Base-by-base conservation (phyloP, 2,888 invertebrate genomes). In the Meghimatium bilineatum region DNA sequence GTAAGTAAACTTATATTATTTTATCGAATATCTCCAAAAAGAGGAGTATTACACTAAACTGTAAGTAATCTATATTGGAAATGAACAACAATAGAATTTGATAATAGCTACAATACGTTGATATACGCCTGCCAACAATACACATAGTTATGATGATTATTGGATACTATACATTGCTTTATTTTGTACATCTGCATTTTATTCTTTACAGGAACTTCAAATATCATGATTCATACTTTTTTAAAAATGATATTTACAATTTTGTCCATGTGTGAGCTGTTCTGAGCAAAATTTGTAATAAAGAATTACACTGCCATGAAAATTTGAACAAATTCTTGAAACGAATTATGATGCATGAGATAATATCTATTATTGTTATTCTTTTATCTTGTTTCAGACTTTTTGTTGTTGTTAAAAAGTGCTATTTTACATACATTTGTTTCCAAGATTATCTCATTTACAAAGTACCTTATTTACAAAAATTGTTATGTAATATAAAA, bases 391-490 rank as follows among this genome's bases (percentile, higher is more conserved):
- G 8, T 38, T 38, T 71, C 10, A 71, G 44, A 71, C 12, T 71
- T 71, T 38, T 38, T 38, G 6, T 20, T 38, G 32, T 12, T 34
- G 10, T 20, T 32, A 32, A 12, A 34, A 67, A 2, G 20, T 32
- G 32, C 32, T 71, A 12, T 38, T 71, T 71, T 71, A 71, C 71
- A 71, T 8, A 71, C n/a, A 71, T 38, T 71, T 38, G 20, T 71
- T 8, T 26, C 38, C 20, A 38, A 71, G 71, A 26, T 38, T 38
- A 38, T 71, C 26, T 38, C 71, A 38, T 36, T 38, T 71, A 38
- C 26, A 38, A 38, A 23, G 26, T 38, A 38, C 38, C 23, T 71
- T 71, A 38, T 38, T 71, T 71, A 38, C 38, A 23, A 38, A 3
- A 8, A 36, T 38, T 71, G 71, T 71, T 38, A 38, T 6, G 5